These are phyloP conservation scores for Anodontia alba DNA, from an alignment of 2,888 invertebrate species.

Conservation along the genomic window DNA sequence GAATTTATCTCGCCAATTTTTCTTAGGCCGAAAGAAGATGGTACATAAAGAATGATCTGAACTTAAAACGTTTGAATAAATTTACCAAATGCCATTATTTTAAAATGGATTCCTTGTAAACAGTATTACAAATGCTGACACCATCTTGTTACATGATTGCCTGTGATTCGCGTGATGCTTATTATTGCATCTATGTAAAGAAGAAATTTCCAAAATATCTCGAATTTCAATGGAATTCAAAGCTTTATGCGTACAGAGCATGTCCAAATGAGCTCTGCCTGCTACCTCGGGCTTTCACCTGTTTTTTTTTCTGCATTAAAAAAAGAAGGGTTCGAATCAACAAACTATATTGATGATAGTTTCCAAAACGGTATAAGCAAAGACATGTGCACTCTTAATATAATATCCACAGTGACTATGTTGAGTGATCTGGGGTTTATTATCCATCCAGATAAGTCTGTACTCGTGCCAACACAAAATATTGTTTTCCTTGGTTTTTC, in stretches of 20 bases:
- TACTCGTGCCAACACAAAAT: conserved; percentile 28
- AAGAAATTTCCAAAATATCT: conserved; percentile 18
- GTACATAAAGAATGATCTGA: conserved; percentile 34
- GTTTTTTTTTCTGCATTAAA: conserved; percentile 30
- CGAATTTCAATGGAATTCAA: conserved; percentile 25
- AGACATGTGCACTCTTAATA: conserved; percentile 6
- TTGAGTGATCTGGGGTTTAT: conserved; percentile 42
- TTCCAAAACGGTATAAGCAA: conserved; percentile 14
- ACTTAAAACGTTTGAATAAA: conserved; percentile 31
- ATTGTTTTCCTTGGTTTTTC: conserved; percentile 48
- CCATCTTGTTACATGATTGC: conserved; percentile 16
- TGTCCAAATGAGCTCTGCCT: conserved; percentile 35
- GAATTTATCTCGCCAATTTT: conserved; percentile 48
- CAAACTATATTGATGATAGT: conserved; percentile 52
- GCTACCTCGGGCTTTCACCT: conserved; percentile 34
- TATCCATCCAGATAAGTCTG: conserved; percentile 46
- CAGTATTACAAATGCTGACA: conserved; percentile 10
- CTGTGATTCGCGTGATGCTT: conserved; percentile 20
- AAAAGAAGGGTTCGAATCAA: conserved; percentile 23
- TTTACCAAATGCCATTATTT: conserved; percentile 30
- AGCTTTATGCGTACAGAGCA: conserved; percentile 28
- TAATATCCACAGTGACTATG: conserved; percentile 8
- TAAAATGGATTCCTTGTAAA: conserved; percentile 41
- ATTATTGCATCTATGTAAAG: conserved; percentile 25
- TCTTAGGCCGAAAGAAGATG: conserved; percentile 27